These are phyloP conservation scores for Cenopis cana DNA, from an alignment of 2,888 invertebrate genomes.

Conservation along the genomic window DNA sequence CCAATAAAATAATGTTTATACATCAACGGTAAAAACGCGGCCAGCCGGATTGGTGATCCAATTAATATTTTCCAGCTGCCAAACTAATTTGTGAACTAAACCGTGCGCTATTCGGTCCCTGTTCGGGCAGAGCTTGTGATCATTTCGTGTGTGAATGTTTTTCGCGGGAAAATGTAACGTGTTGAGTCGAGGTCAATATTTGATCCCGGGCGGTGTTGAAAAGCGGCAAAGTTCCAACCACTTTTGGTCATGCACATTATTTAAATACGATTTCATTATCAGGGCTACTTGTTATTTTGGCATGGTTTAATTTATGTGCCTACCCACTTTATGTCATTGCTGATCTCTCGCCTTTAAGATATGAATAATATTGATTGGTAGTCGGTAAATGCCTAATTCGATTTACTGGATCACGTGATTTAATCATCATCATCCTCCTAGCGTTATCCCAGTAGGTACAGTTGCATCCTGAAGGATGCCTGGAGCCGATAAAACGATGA, in stretches of 20 bases:
- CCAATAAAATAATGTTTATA: constrained; percentile 83
- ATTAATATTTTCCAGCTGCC: constrained; percentile 76
- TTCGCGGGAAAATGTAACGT: constrained; percentile 74
- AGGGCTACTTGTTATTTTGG: constrained; percentile 1
- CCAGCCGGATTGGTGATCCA: constrained; percentile 63
- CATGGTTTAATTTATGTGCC: constrained; percentile 5
- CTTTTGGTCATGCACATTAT: constrained; percentile 61
- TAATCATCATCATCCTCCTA: too few species aligned
- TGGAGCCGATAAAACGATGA: background rate
- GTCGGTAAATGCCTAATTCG: too few species aligned
- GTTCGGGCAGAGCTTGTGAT: constrained; percentile 65
- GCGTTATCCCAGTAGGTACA: too few species aligned
- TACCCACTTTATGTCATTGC: background rate
- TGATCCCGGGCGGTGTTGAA: constrained; percentile 62
- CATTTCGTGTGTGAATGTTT: constrained; percentile 78
- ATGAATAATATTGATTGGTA: background rate
- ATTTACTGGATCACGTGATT: too few species aligned
- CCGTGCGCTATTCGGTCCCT: constrained; percentile 63
- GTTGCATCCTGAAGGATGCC: too few species aligned
- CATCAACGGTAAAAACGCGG: constrained; percentile 68
- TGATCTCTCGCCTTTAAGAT: background rate
- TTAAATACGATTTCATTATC: constrained; percentile 54
- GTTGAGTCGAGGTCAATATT: constrained; percentile 81
- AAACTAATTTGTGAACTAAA: constrained; percentile 82
- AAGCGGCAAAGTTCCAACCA: constrained; percentile 55